Base-by-base conservation (phyloP, 37 sponge, comb jelly and placozoan species). In the Aplysina aerophoba region DNA sequence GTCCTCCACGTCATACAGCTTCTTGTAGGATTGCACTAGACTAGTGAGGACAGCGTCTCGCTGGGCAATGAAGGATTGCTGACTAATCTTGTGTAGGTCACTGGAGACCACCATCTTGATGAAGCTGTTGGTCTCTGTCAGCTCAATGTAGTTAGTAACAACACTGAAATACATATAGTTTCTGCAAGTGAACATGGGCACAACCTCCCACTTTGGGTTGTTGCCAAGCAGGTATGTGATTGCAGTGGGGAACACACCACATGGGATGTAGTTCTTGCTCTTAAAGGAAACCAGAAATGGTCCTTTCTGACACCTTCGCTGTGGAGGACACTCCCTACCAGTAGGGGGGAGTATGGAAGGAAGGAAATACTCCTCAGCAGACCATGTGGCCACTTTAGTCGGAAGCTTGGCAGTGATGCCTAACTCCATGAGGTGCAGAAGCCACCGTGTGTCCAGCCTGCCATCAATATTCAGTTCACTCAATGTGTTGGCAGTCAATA, bases 81-180 rank as follows among this genome's bases (percentile, higher is more conserved):
- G 71, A 69, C 35, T 44, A 44, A 44, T 17, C 71, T 34, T 31
- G 71, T 1, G 17, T 34, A 34, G 17, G 34, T 30, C 71, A 69
- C 71, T 69, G 71, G 71, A 69, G 71, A 69, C 71, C 34, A 34
- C 71, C 27, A 69, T n/a, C 6, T 69, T 69, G 71, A 69, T 69
- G 71, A 69, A 69, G 34, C 35, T 34, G 71, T 69, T 69, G 71
- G 71, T 69, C 33, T 69, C 71, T 69, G 34, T 30, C 71, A 69
- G 33, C 34, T 69, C 34, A 35, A 69, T 35, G 30, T 69, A 69
- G 71, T 69, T 35, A 12, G 71, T 35, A 8, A 30, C 71, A 69
- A 69, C 71, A 16, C 34, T 12, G 34, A 69, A 69, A 35, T 69
- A 30, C 33, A 69, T 69, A 12, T 31, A 17, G 2, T 33, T 69